Evolutionary conservation across 2,888 invertebrate species (phyloP).

Genomic region (Anthoptus insignis): DNA sequence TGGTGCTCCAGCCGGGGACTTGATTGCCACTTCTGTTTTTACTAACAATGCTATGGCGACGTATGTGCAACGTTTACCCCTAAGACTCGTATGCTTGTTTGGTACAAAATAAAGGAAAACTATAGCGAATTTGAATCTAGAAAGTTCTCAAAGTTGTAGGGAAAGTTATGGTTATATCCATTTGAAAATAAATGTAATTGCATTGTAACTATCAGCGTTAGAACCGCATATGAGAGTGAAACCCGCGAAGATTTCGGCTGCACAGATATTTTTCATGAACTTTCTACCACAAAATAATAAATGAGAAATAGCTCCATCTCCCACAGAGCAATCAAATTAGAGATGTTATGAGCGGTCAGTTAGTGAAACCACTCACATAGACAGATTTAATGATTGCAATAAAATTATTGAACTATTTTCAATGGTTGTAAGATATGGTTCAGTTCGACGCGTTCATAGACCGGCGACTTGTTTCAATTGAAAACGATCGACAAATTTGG

Average conservation of each 20-base stretch:
- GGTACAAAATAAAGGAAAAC: too few species aligned
- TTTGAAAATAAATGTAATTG: constrained; percentile 5
- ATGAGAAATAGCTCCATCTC: constrained; percentile 1
- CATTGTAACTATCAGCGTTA: background rate
- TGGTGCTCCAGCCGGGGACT: too few species aligned
- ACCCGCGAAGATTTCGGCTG: background rate
- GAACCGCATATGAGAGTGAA: constrained; percentile 9
- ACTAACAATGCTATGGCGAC: too few species aligned
- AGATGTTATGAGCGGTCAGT: background rate
- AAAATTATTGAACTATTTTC: too few species aligned
- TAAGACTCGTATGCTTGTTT: too few species aligned
- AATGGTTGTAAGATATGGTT: too few species aligned
- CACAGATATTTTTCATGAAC: constrained; percentile 10
- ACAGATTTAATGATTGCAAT: too few species aligned
- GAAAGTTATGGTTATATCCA: constrained; percentile 4
- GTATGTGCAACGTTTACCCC: too few species aligned
- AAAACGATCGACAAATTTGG: too few species aligned
- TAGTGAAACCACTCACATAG: background rate
- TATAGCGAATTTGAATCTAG: background rate
- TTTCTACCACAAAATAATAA: constrained; percentile 22
- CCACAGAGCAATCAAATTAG: background rate
- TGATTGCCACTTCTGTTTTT: too few species aligned
- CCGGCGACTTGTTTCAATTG: too few species aligned
- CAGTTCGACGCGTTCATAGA: too few species aligned
- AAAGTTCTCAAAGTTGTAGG: background rate